phyloP scores from a whole-genome alignment of 2,888 invertebrate genomes.

The Tridacna gigas region DNA sequence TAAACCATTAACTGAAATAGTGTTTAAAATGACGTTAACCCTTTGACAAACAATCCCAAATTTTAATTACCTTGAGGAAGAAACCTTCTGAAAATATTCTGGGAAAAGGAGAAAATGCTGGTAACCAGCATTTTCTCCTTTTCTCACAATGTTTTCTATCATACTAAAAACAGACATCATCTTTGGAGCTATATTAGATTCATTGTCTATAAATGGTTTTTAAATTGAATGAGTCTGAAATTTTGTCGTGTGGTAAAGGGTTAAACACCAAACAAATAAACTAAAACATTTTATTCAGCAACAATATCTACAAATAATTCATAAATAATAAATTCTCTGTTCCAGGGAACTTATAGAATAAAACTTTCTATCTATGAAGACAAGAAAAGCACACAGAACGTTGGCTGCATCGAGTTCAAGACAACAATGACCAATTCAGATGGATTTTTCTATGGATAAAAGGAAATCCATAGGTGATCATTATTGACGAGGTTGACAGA shows the following conservation, averaged over 20 bases:
- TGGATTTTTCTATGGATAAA: not conserved
- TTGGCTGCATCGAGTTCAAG: slow-evolving; percentile 26
- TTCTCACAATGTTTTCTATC: not conserved
- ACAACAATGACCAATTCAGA: slow-evolving; percentile 2
- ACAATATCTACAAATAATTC: no score
- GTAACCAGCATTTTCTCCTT: no score
- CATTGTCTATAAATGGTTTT: not conserved
- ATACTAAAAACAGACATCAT: not conserved
- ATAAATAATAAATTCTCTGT: not conserved
- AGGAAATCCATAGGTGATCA: no score
- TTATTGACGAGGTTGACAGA: no score
- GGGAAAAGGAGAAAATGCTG: not conserved
- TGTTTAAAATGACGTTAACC: no score
- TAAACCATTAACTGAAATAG: no score
- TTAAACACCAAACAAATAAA: no score
- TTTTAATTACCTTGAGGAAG: no score
- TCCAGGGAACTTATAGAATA: slow-evolving; percentile 30
- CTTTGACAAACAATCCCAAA: no score
- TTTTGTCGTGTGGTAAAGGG: not conserved
- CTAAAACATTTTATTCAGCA: no score
- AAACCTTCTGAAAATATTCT: not conserved
- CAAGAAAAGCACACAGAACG: slow-evolving; percentile 10
- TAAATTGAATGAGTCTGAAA: no score
- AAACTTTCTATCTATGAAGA: slow-evolving; percentile 28
- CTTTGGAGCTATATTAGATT: not conserved